Percentiles rank a stretch among this genome's conserved stretches.
Evolutionary conservation across 2,888 invertebrate genomes (phyloP).

Genomic region (Reticulitermes lucifugus): DNA sequence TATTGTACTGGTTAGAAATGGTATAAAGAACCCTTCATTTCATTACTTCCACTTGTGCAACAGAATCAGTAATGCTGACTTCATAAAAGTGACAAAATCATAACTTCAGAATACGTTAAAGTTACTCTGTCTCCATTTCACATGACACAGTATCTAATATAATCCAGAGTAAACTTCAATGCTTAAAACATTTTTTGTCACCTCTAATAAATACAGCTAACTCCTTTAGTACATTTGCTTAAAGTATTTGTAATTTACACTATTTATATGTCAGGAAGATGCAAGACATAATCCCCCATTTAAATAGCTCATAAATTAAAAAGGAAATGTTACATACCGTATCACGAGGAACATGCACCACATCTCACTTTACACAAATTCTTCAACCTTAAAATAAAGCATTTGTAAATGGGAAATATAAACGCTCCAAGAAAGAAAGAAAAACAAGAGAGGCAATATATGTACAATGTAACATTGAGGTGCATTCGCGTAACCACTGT

Average conservation of each 20-base stretch:
- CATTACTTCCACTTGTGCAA: neutral
- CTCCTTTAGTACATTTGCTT: neutral
- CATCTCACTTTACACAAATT: too few relatives aligned
- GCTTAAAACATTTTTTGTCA: neutral
- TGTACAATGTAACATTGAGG: too few relatives aligned
- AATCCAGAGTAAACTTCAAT: neutral
- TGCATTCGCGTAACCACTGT: too few relatives aligned
- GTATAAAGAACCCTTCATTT: neutral
- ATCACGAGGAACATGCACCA: too few relatives aligned
- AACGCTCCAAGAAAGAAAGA: too few relatives aligned
- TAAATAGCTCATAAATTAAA: too few relatives aligned
- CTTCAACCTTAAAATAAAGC: too few relatives aligned
- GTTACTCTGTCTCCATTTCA: neutral
- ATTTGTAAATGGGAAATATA: too few relatives aligned
- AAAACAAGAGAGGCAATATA: too few relatives aligned
- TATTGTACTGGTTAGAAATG: slow-evolving; percentile 20
- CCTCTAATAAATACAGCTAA: neutral
- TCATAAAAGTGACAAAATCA: slow-evolving; percentile 7
- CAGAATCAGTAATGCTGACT: neutral
- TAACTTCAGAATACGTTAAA: neutral
- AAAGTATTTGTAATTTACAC: neutral
- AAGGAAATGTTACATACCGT: too few relatives aligned
- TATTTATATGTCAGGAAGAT: too few relatives aligned
- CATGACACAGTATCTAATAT: neutral
- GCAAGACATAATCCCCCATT: too few relatives aligned